Evolutionary conservation across 2,113 vertebrate genomes (phyloP), one percentile per base, ranked within the genome.

Genomic region (Pristiophorus japonicus): DNA sequence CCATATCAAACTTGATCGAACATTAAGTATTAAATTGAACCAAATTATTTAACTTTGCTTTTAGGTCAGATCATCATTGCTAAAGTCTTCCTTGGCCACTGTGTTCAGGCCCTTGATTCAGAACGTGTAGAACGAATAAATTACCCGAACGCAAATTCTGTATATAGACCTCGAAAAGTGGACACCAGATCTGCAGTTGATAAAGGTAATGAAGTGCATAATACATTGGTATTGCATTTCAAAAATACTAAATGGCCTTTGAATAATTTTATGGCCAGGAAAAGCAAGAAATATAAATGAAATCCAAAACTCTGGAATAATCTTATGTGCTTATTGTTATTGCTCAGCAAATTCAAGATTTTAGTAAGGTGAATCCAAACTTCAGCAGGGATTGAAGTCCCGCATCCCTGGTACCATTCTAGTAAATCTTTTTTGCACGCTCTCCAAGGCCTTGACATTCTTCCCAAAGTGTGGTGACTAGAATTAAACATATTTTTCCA

Each of bases 21-120:
- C 34, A 34, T 59, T 16, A 30, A 91, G 16, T 10, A 63, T 91
- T 63, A 59, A 63, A 65, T 65, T 92, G 51, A 51, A 16, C 38
- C 38, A 22, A 30, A 12, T 59, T 22, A 95, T 94, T 96, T 66
- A 95, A 96, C 94, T 95, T 95, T 95, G 51, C 65, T 38, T 34
- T 96, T 95, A 98, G 98, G 97, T 94, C 98, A 98, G 96, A 96
- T 98, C 87, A 96, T 98, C 78, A 96, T 98, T 96, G 97, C 97
- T 95, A 97, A 98, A 97, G 98, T 97, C 96, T 99, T 98, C 67
- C 96, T 98, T 96, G 98, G 98, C 63, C 96, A 96, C 95, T 98
- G 97, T 95, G 95, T 96, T 96, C 97, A 97, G 45, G 96, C 97
- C 95, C 88, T 0, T 95, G 97, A 97, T 34, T 96, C 96, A 73